Evolutionary conservation across 2,113 vertebrate genomes (phyloP), one percentile per base, ranked within the genome.

Genomic region (Corvus hawaiiensis): DNA sequence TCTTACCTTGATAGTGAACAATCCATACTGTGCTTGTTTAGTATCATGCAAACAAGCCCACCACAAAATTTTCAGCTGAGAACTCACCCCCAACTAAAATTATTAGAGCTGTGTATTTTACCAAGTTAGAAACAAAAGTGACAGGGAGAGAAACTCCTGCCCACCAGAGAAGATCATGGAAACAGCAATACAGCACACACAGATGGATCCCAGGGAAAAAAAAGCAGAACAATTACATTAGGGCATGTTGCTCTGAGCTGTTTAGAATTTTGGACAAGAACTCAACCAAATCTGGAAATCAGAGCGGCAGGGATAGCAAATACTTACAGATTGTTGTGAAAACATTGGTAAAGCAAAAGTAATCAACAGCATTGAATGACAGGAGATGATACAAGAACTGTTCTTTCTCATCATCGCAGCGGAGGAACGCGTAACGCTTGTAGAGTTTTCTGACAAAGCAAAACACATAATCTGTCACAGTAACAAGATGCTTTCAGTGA

Each of bases 301-400:
- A 64, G 58, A 93, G n/a, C 14, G 84, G 21, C 61, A 81, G 44
- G 71, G 20, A 84, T 83, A 73, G 62, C 16, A 85, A 87, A 80
- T 97, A 98, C 99, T 99, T 98, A 99, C 99, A 97, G 98, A 99
- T 99, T 49, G 99, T 99, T 76, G 99, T 99, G 97, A 99, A 99
- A 97, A 99, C 99, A 74, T 99, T 99, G 96, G 99, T 99, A 94
- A 99, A 99, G 93, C 99, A 99, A 88, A 99, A 99, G 98, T 99
- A 99, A 97, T 99, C 99, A 27, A 99, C 99, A 9, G 99, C 99
- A 51, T 99, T 99, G 97, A 99, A 99, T 91, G 99, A 99, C 58
- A 99, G 98, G 55, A 99, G 99, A 97, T 99, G 99, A 96, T 99
- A 99, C 20, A 99, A 98, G 96, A 99, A 99, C 90, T 99, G 99